Percentiles rank a stretch among this genome's conserved stretches.
These are phyloP conservation scores for Bombycilla garrulus DNA, from an alignment of 2,113 vertebrate genomes.

Conservation along the genomic window DNA sequence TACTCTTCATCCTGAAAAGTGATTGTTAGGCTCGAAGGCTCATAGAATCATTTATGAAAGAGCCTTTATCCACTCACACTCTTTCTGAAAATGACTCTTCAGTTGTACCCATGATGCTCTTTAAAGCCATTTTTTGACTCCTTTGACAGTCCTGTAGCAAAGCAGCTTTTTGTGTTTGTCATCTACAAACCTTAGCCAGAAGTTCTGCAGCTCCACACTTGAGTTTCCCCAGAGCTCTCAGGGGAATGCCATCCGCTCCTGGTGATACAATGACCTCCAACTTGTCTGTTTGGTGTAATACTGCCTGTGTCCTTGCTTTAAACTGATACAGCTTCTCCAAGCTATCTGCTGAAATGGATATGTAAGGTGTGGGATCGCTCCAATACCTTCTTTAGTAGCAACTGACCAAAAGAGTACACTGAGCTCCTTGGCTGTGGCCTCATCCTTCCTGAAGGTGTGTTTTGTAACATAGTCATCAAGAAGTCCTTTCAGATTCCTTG, in stretches of 20 bases:
- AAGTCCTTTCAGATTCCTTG: background rate
- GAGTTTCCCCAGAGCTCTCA: background rate
- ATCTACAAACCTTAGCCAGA: background rate
- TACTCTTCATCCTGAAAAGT: background rate
- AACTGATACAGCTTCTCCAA: fast-evolving
- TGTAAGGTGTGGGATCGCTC: background rate
- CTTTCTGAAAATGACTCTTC: background rate
- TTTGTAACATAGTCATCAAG: background rate
- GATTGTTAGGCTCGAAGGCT: background rate
- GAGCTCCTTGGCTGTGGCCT: background rate
- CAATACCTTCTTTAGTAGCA: background rate
- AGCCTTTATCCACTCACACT: background rate
- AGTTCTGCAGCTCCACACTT: background rate
- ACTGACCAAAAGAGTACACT: background rate
- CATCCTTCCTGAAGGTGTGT: background rate
- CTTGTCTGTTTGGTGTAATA: background rate
- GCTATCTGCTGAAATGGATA: fast-evolving
- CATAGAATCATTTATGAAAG: background rate
- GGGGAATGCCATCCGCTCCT: background rate
- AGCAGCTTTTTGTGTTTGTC: background rate
- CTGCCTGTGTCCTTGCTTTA: background rate
- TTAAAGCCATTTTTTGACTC: background rate
- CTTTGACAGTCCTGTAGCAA: background rate
- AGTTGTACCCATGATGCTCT: background rate
- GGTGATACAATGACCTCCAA: background rate